These are phyloP conservation scores for Lagopus leucura DNA, from an alignment of 2,113 vertebrate species.

Conservation along the genomic window DNA sequence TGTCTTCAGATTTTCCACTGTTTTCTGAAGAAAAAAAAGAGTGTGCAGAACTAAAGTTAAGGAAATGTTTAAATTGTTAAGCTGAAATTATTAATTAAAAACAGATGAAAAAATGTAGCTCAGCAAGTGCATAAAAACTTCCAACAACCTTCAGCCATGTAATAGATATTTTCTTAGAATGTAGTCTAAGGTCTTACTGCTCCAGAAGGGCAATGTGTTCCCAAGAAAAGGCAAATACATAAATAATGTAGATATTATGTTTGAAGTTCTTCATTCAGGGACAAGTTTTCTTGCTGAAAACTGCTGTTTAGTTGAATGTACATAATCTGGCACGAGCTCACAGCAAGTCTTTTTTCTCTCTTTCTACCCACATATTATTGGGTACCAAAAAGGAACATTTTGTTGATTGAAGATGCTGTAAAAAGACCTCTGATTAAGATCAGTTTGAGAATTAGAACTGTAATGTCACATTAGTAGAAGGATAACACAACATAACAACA, in stretches of 20 bases:
- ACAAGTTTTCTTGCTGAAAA: background rate
- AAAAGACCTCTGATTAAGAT: background rate
- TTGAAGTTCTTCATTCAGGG: background rate
- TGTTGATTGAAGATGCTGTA: background rate
- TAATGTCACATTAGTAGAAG: background rate
- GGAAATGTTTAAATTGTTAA: background rate
- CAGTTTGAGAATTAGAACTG: background rate
- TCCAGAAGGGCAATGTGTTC: background rate
- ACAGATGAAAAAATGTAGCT: background rate
- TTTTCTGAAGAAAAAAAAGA: background rate
- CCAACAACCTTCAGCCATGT: background rate
- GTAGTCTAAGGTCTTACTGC: background rate
- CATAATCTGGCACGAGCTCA: background rate
- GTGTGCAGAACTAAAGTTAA: background rate
- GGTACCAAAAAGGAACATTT: background rate
- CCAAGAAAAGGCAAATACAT: background rate
- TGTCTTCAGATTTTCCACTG: background rate
- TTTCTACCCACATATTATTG: background rate
- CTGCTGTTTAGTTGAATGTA: background rate
- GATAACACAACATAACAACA: background rate
- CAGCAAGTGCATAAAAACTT: background rate
- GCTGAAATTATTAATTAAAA: background rate
- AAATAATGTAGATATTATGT: background rate
- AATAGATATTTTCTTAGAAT: background rate
- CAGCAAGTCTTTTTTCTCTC: rapidly evolving